Base-by-base conservation (phyloP, 2,888 invertebrate species). In the Lissocephala sabroskyi region DNA sequence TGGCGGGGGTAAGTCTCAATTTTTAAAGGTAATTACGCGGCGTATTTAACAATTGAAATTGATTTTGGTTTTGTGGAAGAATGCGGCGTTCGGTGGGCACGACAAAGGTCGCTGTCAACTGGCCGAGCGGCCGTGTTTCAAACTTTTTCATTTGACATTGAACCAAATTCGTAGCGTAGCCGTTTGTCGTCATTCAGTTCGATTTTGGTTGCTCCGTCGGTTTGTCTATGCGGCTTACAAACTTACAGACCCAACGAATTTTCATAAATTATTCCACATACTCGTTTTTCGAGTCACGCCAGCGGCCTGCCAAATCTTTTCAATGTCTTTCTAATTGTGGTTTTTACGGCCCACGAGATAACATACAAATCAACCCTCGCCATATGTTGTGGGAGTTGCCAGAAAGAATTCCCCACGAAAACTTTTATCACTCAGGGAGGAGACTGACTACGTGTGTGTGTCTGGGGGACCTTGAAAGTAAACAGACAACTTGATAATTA, bases 91-190 rank as follows among this genome's bases (percentile, higher is more conserved):
- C n/a, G n/a, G n/a, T n/a, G n/a, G n/a, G n/a, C n/a, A n/a, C n/a
- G n/a, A n/a, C n/a, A n/a, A n/a, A n/a, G n/a, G n/a, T n/a, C n/a
- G n/a, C n/a, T n/a, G n/a, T n/a, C n/a, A n/a, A n/a, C n/a, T n/a
- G n/a, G n/a, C n/a, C n/a, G n/a, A n/a, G n/a, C n/a, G n/a, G n/a
- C n/a, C n/a, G n/a, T n/a, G n/a, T n/a, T n/a, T n/a, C n/a, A n/a
- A n/a, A n/a, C n/a, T n/a, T 37, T n/a, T 67, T 53, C 42, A 37
- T 52, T 54, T 76, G 79, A 63, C 75, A 79, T 79, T 76, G 75
- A 79, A 60, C 79, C 56, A 57, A 59, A 67, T 77, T 62, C 41
- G 45, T n/a, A n/a, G n/a, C n/a, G n/a, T n/a, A n/a, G n/a, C n/a
- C n/a, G n/a, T n/a, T n/a, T n/a, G n/a, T n/a, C n/a, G n/a, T n/a